Evolutionary conservation across 1,140 invertebrate genomes (phyloP), one percentile per base, ranked within the genome.

Genomic region (Sminthurinus signatus): DNA sequence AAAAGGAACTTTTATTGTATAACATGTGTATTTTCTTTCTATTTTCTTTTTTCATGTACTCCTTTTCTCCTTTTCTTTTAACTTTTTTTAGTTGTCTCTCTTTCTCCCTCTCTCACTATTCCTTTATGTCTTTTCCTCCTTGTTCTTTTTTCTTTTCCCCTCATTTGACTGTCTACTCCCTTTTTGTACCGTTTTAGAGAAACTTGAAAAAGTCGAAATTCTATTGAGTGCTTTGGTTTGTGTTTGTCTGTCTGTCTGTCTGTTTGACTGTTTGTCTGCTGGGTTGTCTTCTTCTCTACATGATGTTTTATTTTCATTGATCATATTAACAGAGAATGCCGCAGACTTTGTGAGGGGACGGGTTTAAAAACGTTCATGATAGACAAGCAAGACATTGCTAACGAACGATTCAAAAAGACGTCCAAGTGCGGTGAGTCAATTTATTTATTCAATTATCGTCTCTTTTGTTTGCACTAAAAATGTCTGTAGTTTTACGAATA

Each of bases 301-400:
- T 14, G 21, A n/a, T 28, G 12, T 23, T 52, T 52, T 28, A 52
- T 28, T 52, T 25, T 48, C 8, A 52, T 25, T 29, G 8, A n/a
- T 23, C 21, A n/a, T 5, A 10, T 39, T 57, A 42, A 23, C 72
- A 80, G 88, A 50, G 93, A 96, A 77, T 91, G 88, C 71, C 66
- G 85, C 0, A 80, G 86, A 67, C 73, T 96, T 5, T 84, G 86
- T 15, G 85, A 89, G 42, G 83, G 87, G 21, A 83, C 84, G 31
- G 83, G 85, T 32, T 78, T 96, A 32, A 79, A 83, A 67, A 78
- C 86, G 46, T 83, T 88, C 72, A 83, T 88, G 60, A 88, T 91
- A 59, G 85, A 83, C 71, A 91, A 91, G 79, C 80, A 84, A 14
- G 80, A 71, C 74, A 81, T 74, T 73, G 82, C 82, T 23, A 69